These are phyloP conservation scores for Drosophila suboccidentalis DNA, from an alignment of 2,888 invertebrate genomes.

Conservation along the genomic window DNA sequence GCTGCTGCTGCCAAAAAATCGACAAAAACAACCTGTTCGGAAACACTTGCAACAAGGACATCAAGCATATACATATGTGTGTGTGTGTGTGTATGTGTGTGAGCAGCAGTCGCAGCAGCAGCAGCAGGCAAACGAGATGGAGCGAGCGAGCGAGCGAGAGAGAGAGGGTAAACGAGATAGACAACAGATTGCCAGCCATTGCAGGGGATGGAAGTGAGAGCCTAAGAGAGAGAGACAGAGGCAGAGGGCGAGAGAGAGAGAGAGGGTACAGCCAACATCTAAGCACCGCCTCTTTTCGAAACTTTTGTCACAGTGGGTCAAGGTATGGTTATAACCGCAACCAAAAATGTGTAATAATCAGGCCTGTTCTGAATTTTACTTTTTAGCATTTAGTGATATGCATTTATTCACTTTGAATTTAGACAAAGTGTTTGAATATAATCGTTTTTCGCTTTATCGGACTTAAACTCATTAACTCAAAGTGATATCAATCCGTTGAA, in stretches of 20 bases:
- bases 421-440: too few species aligned
- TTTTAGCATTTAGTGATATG: too few species aligned
- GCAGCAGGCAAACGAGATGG: slow-evolving; percentile 26
- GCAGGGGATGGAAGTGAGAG: slow-evolving; percentile 41
- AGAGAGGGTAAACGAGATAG: slow-evolving; percentile 55
- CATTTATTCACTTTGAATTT: too few species aligned
- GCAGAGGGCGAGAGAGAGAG: neutral
- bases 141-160: slow-evolving; percentile 25
- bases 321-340: neutral
- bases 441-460: too few species aligned
- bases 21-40: slow-evolving; percentile 85
- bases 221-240: slow-evolving; percentile 20
- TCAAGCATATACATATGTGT: slow-evolving; percentile 49
- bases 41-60: slow-evolving; percentile 83
- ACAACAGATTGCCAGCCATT: slow-evolving; percentile 48
- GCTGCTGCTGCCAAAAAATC: slow-evolving; percentile 82
- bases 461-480: too few species aligned
- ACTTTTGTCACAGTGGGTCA: slow-evolving; percentile 42
- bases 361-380: too few species aligned
- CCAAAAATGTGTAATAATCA: neutral
- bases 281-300: slow-evolving; percentile 67
- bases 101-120: slow-evolving; percentile 16
- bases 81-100: neutral
- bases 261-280: slow-evolving; percentile 12
- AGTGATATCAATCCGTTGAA: too few species aligned